A percentile compares a stretch with the other conserved stretches of the same genome.
Evolutionary conservation across 1,140 invertebrate genomes (phyloP).

Genomic region (Hermatobates lingyangjiaoensis): DNA sequence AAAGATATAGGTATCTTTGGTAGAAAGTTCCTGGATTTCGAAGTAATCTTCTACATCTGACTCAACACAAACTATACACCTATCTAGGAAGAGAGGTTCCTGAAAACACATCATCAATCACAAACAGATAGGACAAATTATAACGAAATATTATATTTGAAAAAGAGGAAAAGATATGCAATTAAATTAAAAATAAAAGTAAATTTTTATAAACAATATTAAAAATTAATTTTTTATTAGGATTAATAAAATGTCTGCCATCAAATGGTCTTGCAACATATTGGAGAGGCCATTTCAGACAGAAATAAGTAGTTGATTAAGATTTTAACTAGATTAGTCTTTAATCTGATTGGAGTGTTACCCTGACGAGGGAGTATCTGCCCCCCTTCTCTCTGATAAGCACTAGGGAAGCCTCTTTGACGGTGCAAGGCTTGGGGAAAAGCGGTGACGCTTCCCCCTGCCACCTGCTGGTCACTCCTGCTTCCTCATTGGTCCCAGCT

Average conservation of each 20-base stretch:
- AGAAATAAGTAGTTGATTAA: too few relatives aligned
- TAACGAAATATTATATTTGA: not conserved
- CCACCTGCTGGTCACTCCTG: conserved; percentile 28
- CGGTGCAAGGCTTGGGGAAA: conserved; percentile 45
- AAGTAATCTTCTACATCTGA: conserved; percentile 81
- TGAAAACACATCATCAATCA: conserved; percentile 18
- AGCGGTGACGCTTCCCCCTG: conserved; percentile 27
- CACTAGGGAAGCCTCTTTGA: conserved; percentile 70
- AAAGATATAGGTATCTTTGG: conserved; percentile 83
- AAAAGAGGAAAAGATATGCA: not conserved
- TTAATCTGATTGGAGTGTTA: too few relatives aligned
- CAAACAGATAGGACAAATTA: not conserved
- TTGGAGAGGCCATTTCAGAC: too few relatives aligned
- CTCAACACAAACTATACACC: conserved; percentile 75
- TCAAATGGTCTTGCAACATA: too few relatives aligned
- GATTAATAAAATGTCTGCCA: too few relatives aligned
- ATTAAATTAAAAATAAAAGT: too few relatives aligned
- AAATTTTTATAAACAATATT: too few relatives aligned
- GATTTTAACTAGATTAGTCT: too few relatives aligned
- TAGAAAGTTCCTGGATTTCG: conserved; percentile 81
- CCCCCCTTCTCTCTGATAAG: conserved; percentile 79
- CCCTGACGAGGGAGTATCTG: conserved; percentile 61
- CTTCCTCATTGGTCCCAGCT: conserved; percentile 25
- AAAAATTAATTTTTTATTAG: too few relatives aligned
- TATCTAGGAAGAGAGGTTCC: conserved; percentile 75